phyloP scores from a whole-genome alignment of 2,888 invertebrate species.

The Andrena dorsata region DNA sequence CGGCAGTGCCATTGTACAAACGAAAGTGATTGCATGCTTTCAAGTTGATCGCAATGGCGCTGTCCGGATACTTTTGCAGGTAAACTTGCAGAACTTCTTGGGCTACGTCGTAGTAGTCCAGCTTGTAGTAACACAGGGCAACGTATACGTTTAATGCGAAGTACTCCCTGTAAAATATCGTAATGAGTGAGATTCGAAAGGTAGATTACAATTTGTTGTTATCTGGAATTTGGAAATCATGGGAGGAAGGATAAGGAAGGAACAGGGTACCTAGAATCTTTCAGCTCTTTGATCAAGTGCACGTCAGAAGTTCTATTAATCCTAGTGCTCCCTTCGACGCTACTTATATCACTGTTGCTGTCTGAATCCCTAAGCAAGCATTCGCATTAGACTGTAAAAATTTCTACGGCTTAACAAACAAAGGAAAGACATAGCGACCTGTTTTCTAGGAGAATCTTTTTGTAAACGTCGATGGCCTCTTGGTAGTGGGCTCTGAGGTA shows the following conservation, averaged over 20 bases:
- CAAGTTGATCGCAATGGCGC: constrained; percentile 97
- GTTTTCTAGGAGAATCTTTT: constrained; percentile 95
- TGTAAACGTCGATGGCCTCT: constrained; percentile 99
- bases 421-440: constrained; percentile 87
- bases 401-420: not conserved
- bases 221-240: not conserved
- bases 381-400: not conserved
- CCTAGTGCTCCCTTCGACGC: constrained; percentile 22
- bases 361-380: constrained; percentile 33
- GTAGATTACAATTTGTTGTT: not conserved
- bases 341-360: constrained; percentile 31
- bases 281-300: constrained; percentile 62
- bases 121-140: constrained; percentile 98
- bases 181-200: not conserved
- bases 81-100: constrained; percentile 98
- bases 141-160: constrained; percentile 98
- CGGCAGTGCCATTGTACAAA: constrained; percentile 97
- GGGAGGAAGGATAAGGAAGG: constrained; percentile 5
- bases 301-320: constrained; percentile 54
- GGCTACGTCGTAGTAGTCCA: constrained; percentile 99
- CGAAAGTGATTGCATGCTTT: constrained; percentile 94
- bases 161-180: constrained; percentile 86
- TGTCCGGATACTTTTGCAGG: constrained; percentile 95
- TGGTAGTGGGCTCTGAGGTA: constrained; percentile 98
- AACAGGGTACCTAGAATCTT: constrained; percentile 63